Conservation (phyloP, 2,797 vertebrate genomes). For the Cacajao melanocephalus region DNA sequence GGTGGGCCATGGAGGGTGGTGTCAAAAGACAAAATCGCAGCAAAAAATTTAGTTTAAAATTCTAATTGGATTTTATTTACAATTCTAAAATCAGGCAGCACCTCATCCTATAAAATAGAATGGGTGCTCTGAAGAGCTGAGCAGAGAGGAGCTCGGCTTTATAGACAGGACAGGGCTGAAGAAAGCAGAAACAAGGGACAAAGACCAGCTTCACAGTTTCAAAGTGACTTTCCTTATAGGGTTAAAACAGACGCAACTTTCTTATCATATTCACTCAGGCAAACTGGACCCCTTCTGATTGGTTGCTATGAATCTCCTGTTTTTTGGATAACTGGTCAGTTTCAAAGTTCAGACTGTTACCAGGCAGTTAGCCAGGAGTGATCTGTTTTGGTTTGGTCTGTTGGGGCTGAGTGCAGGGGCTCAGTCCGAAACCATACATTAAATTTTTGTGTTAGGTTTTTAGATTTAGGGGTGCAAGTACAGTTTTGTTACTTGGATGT, state of each 20-base stretch:
- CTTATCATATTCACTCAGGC: background rate
- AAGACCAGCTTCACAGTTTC: background rate
- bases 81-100: background rate
- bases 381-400: background rate
- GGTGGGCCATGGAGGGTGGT: too few species aligned
- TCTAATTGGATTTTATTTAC: background rate
- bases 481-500: background rate
- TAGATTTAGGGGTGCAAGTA: background rate
- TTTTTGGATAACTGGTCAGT: background rate
- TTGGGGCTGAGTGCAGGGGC: background rate
- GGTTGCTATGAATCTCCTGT: background rate
- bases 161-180: background rate
- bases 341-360: background rate
- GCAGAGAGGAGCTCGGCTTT: background rate
- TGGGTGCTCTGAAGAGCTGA: background rate
- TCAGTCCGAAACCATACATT: background rate
- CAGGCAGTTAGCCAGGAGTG: background rate
- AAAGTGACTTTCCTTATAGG: background rate
- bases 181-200: background rate
- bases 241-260: background rate
- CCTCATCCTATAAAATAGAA: background rate
- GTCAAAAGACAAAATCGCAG: background rate
- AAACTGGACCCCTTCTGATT: background rate
- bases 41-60: background rate
- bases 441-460: background rate